Conservation (phyloP, 1,140 invertebrate genomes). For the Lasioglossum albipes region DNA sequence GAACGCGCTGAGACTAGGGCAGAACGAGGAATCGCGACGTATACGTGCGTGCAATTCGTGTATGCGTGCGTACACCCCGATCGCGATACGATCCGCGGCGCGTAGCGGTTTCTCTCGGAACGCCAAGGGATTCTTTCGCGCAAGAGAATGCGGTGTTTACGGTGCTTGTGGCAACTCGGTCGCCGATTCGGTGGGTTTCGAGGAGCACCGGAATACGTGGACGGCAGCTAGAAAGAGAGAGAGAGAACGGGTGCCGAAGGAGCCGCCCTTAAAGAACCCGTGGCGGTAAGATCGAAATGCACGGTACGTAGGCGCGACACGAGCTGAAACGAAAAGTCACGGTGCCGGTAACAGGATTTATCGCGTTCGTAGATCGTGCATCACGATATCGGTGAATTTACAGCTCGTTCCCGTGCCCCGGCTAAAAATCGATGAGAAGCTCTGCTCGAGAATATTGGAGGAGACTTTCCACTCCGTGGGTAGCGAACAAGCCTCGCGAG, state of each 20-base stretch:
- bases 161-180: no score
- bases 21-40: neutral
- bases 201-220: neutral
- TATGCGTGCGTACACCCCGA: neutral
- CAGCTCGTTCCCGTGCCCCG: constrained; percentile 49
- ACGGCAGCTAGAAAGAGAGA: neutral
- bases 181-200: neutral
- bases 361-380: constrained; percentile 64
- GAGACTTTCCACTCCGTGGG: constrained; percentile 32
- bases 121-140: no score
- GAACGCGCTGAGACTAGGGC: neutral
- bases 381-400: constrained; percentile 63
- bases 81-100: no score
- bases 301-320: constrained; percentile 51
- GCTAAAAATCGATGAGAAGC: constrained; percentile 57
- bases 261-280: constrained; percentile 15
- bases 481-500: constrained; percentile 18
- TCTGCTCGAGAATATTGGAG: constrained; percentile 45
- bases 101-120: no score
- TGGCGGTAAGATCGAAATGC: constrained; percentile 26
- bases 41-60: neutral
- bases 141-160: neutral
- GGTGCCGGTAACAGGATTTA: constrained; percentile 61
- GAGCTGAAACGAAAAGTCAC: constrained; percentile 60
- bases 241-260: neutral